phyloP scores from a whole-genome alignment of 2,888 invertebrate species.

The Allygus modestus region DNA sequence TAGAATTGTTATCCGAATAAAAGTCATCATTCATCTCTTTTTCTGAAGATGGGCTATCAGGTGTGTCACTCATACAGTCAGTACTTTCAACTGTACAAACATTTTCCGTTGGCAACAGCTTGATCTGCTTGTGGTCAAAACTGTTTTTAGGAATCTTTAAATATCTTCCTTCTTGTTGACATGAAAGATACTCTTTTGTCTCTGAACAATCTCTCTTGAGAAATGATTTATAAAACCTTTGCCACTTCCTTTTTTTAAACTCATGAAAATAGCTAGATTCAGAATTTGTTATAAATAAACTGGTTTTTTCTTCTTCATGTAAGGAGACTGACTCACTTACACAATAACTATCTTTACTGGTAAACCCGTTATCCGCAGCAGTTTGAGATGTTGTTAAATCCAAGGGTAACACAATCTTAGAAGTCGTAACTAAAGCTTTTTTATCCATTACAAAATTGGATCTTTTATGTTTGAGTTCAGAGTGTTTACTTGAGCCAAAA shows the following conservation, averaged over 20 bases:
- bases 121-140: background rate
- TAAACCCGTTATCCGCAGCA: background rate
- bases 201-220: background rate
- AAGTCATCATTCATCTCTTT: background rate
- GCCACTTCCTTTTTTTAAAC: slow-evolving; percentile 44
- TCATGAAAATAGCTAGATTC: slow-evolving; percentile 27
- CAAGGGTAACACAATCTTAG: background rate
- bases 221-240: slow-evolving; percentile 21
- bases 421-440: background rate
- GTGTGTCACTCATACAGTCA: background rate
- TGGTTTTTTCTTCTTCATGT: background rate
- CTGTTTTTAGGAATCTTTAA: background rate
- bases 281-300: background rate
- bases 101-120: background rate
- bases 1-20: background rate
- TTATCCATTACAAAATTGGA: background rate
- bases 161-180: background rate
- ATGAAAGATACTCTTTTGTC: background rate
- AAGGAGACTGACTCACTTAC: slow-evolving; percentile 2
- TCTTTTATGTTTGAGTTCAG: background rate
- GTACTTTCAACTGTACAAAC: background rate
- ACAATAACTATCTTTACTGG: slow-evolving; percentile 8
- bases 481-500: background rate
- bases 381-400: background rate
- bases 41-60: background rate